A percentile compares a stretch with the other conserved stretches of the same genome.
phyloP scores from a whole-genome alignment of 2,797 vertebrate species.

The Coregonus suidteri region DNA sequence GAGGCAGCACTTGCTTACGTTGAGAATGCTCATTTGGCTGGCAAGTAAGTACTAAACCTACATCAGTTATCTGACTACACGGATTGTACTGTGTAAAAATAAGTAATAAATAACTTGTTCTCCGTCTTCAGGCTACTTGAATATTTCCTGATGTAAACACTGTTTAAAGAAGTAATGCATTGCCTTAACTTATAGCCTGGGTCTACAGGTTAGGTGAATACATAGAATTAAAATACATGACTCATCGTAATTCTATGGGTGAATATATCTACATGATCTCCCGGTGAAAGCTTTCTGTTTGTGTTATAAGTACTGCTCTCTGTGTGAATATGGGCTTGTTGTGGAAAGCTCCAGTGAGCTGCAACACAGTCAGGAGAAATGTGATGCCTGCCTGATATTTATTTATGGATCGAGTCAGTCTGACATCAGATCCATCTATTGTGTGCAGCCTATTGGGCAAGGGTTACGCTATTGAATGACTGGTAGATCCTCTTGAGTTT shows the following conservation, averaged over 20 bases:
- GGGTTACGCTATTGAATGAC: background rate
- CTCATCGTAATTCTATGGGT: background rate
- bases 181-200: background rate
- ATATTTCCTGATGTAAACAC: background rate
- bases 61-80: too few relatives aligned
- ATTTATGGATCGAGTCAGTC: constrained; percentile 31
- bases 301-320: background rate
- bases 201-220: background rate
- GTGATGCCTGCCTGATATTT: constrained; percentile 39
- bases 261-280: background rate
- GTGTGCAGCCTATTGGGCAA: background rate
- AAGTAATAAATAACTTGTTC: background rate
- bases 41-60: constrained; percentile 82
- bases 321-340: constrained; percentile 1
- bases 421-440: constrained; percentile 11
- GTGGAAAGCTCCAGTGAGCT: background rate
- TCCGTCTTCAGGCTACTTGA: background rate
- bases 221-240: background rate
- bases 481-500: background rate
- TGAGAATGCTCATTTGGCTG: constrained; percentile 91
- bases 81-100: background rate
- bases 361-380: constrained; percentile 31
- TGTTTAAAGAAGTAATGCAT: background rate
- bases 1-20: constrained; percentile 90
- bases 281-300: background rate